Evolutionary conservation across 2,113 vertebrate genomes (phyloP).

Genomic region (Xenopus tropicalis): DNA sequence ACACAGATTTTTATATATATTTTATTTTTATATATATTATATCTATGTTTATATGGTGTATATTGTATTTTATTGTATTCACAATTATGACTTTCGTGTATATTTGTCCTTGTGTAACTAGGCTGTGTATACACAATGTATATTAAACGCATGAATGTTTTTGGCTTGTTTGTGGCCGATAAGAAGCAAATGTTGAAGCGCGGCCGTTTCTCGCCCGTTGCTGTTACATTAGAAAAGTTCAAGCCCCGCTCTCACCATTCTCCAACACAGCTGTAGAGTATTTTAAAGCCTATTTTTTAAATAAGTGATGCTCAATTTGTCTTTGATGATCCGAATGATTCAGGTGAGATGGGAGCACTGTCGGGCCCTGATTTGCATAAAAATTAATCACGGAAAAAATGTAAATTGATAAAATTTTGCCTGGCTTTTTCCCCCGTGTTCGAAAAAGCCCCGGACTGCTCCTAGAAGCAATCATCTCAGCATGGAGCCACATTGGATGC

Average conservation of each 20-base stretch:
- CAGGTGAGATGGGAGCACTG: conserved; percentile 84
- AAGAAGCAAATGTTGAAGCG: conserved; percentile 38
- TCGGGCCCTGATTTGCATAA: conserved; percentile 84
- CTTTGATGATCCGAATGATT: conserved; percentile 84
- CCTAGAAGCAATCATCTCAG: conserved; percentile 93
- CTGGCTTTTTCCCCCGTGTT: conserved; percentile 70
- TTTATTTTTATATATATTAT: too few species aligned
- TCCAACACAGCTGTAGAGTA: conserved; percentile 82
- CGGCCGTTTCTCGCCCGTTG: conserved; percentile 68
- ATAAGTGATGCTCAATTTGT: conserved; percentile 84
- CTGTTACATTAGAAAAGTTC: conserved; percentile 74
- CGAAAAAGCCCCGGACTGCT: conserved; percentile 68
- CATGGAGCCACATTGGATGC: conserved; percentile 84
- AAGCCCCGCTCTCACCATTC: conserved; percentile 75
- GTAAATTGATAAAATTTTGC: conserved; percentile 88
- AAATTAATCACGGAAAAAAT: conserved; percentile 89
- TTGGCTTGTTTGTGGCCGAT: too few species aligned
- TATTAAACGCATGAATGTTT: too few species aligned
- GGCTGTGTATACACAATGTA: too few species aligned
- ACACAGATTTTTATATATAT: too few species aligned
- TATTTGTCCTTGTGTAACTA: too few species aligned
- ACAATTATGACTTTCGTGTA: too few species aligned
- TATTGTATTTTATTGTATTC: too few species aligned
- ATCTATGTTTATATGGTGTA: too few species aligned
- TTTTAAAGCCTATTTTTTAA: conserved; percentile 82